Conservation (phyloP, 2,113 vertebrate species). For the Notothenia coriiceps region DNA sequence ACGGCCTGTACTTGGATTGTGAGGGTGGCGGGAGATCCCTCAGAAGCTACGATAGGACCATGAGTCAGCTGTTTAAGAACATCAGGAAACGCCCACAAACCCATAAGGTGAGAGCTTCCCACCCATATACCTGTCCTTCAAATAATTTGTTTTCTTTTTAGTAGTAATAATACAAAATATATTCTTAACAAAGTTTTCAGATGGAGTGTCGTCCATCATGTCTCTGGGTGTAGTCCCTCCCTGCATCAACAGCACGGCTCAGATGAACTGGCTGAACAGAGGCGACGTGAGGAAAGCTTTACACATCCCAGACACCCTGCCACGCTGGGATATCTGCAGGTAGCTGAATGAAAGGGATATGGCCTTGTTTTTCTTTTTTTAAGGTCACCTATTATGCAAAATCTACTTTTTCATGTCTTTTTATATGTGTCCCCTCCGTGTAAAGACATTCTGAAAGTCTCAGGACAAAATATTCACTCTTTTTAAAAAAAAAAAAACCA, state of each 20-base stretch:
- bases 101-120: constrained; percentile 39
- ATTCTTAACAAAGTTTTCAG: constrained; percentile 44
- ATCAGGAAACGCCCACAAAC: constrained; percentile 53
- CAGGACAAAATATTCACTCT: too few species aligned
- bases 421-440: too few species aligned
- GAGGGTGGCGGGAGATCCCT: constrained; percentile 60
- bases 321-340: constrained; percentile 85
- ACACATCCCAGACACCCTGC: constrained; percentile 81
- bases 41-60: constrained; percentile 69
- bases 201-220: neutral
- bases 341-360: constrained; percentile 15
- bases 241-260: constrained; percentile 83
- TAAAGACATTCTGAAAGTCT: too few species aligned
- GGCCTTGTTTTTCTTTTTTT: too few species aligned
- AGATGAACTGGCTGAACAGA: constrained; percentile 82
- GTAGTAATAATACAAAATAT: neutral
- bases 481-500: too few species aligned
- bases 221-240: constrained; percentile 71
- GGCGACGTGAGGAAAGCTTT: constrained; percentile 83
- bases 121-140: neutral
- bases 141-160: neutral
- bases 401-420: too few species aligned
- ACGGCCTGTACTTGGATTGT: constrained; percentile 84
- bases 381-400: too few species aligned
- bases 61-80: constrained; percentile 80